phyloP scores from a whole-genome alignment of 2,113 vertebrate genomes.

The Castor canadensis region DNA sequence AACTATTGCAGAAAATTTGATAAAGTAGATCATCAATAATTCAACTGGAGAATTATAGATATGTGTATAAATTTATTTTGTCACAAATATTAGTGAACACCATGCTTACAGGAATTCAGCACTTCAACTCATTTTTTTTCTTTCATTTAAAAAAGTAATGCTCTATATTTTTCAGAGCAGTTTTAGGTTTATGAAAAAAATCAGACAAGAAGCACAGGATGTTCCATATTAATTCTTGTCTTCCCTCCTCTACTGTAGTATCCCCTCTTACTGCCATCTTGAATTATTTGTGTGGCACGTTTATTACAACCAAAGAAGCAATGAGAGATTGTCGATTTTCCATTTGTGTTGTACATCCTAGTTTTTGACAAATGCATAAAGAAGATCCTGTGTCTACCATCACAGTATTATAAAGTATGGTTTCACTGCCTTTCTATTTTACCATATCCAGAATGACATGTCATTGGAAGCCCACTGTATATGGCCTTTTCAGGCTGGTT shows the following conservation, averaged over 20 bases:
- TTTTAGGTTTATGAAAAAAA: slow-evolving; percentile 39
- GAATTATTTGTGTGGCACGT: background rate
- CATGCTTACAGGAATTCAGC: background rate
- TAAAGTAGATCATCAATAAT: background rate
- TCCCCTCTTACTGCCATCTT: background rate
- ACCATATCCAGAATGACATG: background rate
- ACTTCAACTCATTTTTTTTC: background rate
- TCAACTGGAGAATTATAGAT: background rate
- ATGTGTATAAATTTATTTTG: background rate
- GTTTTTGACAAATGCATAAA: background rate
- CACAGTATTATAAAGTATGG: background rate
- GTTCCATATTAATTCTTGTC: background rate
- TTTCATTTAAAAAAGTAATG: background rate
- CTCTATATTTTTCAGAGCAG: background rate
- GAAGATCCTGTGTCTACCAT: background rate
- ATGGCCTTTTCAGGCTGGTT: background rate
- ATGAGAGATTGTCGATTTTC: background rate
- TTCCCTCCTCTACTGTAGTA: accelerated
- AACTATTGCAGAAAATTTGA: background rate
- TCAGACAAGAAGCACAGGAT: background rate
- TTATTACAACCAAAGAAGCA: background rate
- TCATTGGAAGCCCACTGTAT: background rate
- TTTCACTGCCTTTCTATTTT: background rate
- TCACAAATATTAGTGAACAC: background rate
- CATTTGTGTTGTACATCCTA: background rate